Evolutionary conservation across 2,888 invertebrate species (phyloP).

Genomic region (Criorhina ranunculi): DNA sequence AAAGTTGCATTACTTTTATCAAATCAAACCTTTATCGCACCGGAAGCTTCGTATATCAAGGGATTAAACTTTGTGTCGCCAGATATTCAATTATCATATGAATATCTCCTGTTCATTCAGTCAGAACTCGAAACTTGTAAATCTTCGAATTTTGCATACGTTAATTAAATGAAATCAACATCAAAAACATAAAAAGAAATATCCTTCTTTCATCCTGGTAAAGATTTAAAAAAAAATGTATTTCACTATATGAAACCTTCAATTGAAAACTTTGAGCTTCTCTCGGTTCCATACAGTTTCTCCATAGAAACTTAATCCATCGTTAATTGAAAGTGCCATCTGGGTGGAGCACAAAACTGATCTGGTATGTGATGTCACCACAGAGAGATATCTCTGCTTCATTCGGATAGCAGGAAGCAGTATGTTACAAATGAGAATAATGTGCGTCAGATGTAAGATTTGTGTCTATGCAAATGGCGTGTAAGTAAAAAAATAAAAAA

Average conservation of each 20-base stretch:
- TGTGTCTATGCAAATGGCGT: constrained; percentile 69
- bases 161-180: background rate
- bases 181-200: background rate
- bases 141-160: too few species aligned
- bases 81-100: too few species aligned
- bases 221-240: background rate
- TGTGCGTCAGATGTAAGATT: constrained; percentile 68
- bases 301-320: background rate
- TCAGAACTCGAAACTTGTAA: too few species aligned
- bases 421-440: constrained; percentile 55
- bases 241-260: background rate
- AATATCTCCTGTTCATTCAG: too few species aligned
- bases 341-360: background rate
- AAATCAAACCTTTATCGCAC: too few species aligned
- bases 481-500: constrained; percentile 29
- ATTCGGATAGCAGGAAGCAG: constrained; percentile 8
- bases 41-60: too few species aligned
- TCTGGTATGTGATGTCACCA: constrained; percentile 8
- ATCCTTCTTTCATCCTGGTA: background rate
- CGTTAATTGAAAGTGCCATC: background rate
- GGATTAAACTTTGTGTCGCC: too few species aligned
- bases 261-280: background rate
- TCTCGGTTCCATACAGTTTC: background rate
- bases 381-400: constrained; percentile 19
- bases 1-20: too few species aligned